These are phyloP conservation scores for Scomber scombrus DNA, from an alignment of 2,113 vertebrate species.

Conservation along the genomic window DNA sequence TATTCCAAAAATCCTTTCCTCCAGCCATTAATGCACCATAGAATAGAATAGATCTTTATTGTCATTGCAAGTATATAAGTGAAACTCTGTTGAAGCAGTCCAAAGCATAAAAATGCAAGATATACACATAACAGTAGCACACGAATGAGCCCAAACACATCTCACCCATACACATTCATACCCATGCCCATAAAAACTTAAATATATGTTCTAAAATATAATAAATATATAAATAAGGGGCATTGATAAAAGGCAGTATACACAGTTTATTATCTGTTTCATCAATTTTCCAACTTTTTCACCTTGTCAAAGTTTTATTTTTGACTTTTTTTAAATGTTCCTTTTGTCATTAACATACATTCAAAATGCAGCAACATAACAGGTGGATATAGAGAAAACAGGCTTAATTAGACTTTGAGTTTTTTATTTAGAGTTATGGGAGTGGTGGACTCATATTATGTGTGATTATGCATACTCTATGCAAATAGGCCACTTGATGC, in stretches of 20 bases:
- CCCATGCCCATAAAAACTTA: no score
- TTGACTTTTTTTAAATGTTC: no score
- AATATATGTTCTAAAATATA: no score
- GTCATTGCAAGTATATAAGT: no score
- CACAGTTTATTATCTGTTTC: neutral
- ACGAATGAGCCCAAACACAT: no score
- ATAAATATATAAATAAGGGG: no score
- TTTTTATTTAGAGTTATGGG: neutral
- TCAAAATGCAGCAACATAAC: neutral
- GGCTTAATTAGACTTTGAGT: neutral
- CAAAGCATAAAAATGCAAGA: no score
- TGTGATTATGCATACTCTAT: conserved; percentile 47
- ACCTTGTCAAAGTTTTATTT: neutral
- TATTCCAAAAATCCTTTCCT: neutral
- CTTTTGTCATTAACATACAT: neutral
- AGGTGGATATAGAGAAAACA: neutral
- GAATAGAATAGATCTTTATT: no score
- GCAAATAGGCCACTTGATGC: conserved; percentile 54
- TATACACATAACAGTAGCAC: no score
- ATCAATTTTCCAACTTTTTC: neutral
- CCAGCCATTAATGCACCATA: neutral
- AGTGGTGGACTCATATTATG: neutral
- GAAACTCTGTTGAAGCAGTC: no score
- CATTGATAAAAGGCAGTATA: no score
- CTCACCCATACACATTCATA: no score